Evolutionary conservation across 1,140 invertebrate species (phyloP).

Genomic region (Mamestra configurata): DNA sequence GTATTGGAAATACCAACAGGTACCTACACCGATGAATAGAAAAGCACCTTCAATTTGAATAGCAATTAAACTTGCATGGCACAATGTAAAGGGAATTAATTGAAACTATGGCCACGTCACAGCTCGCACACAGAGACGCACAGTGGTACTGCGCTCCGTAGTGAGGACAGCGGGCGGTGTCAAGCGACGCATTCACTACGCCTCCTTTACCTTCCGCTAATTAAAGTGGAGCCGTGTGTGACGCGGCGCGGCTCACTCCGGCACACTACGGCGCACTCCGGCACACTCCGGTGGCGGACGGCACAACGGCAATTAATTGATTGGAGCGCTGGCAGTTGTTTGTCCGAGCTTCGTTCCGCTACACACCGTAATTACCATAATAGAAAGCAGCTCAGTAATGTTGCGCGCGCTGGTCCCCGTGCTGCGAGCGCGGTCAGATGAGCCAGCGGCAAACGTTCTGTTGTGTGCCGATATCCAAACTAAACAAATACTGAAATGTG

Average conservation of each 20-base stretch:
- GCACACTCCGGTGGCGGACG: neutral
- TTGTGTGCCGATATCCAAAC: neutral
- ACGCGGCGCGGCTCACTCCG: neutral
- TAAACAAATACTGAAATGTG: neutral
- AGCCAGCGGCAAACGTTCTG: too few species aligned
- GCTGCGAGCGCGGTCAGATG: neutral
- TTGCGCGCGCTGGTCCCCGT: neutral
- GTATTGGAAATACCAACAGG: too few species aligned
- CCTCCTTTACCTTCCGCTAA: slow-evolving; percentile 32
- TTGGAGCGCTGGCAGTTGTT: slow-evolving; percentile 19
- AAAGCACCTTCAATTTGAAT: neutral
- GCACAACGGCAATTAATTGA: slow-evolving; percentile 29
- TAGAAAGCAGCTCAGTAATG: slow-evolving; percentile 1
- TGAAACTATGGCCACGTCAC: neutral
- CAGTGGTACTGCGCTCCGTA: neutral
- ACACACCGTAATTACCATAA: slow-evolving; percentile 27
- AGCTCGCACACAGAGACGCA: too few species aligned
- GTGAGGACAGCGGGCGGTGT: neutral
- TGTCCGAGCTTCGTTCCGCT: slow-evolving; percentile 24
- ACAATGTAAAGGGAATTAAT: neutral
- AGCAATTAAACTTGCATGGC: neutral
- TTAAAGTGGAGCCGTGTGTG: slow-evolving; percentile 13
- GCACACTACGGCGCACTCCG: neutral
- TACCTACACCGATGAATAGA: too few species aligned
- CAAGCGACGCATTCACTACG: neutral